Percentiles rank a stretch among this genome's conserved stretches.
phyloP scores from a whole-genome alignment of 2,797 vertebrate species.

The Aeoliscus strigatus region DNA sequence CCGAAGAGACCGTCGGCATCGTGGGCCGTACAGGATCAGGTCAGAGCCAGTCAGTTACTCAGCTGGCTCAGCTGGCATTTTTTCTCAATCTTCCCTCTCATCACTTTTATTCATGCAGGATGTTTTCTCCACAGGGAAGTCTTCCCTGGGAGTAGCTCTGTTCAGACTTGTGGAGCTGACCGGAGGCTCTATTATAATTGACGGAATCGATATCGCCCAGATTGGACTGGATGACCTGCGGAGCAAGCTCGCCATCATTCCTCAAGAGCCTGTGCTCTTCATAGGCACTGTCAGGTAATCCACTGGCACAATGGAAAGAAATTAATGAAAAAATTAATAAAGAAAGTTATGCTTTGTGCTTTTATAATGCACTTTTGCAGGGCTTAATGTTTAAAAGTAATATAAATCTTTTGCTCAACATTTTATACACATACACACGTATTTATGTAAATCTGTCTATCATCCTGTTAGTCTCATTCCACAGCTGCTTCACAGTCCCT shows the following conservation, averaged over 20 bases:
- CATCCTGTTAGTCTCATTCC: too few relatives aligned
- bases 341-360: too few relatives aligned
- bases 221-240: conserved; percentile 79
- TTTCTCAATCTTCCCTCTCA: conserved; percentile 1
- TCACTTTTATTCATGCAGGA: conserved; percentile 3
- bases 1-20: conserved; percentile 81
- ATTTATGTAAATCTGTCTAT: too few relatives aligned
- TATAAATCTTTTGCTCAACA: too few relatives aligned
- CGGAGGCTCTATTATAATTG: conserved; percentile 77
- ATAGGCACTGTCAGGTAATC: conserved; percentile 82
- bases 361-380: conserved; percentile 3
- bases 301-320: conserved; percentile 9
- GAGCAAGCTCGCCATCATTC: conserved; percentile 81
- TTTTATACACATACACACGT: too few relatives aligned
- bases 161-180: conserved; percentile 80
- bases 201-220: conserved; percentile 76
- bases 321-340: too few relatives aligned
- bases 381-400: background rate
- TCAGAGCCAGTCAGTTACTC: conserved; percentile 29
- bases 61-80: background rate
- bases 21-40: conserved; percentile 84
- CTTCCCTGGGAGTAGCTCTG: conserved; percentile 78
- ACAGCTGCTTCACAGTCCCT: background rate
- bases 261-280: conserved; percentile 85
- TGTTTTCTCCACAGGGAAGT: conserved; percentile 74